A percentile compares a stretch with the other conserved stretches of the same genome.
These are phyloP conservation scores for Pogonognathellus flavescens DNA, from an alignment of 1,140 invertebrate genomes.

Conservation along the genomic window DNA sequence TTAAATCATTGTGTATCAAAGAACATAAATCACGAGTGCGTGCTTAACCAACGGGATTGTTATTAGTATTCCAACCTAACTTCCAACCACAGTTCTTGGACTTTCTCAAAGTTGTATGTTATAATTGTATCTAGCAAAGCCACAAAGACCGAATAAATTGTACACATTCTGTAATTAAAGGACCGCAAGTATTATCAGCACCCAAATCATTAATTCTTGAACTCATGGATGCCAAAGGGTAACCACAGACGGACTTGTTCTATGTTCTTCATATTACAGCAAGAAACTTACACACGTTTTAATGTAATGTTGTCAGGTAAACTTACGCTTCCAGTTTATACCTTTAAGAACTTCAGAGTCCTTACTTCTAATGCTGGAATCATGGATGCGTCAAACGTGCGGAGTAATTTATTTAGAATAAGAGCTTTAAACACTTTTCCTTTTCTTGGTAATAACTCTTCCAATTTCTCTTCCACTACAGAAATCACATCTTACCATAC, in stretches of 20 bases:
- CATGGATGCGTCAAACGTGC: constrained; percentile 31
- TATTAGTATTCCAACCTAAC: background rate
- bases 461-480: background rate
- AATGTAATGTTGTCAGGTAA: no score
- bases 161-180: constrained; percentile 17
- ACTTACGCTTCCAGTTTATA: no score
- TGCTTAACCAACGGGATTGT: background rate
- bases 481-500: constrained; percentile 16
- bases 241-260: no score
- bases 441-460: constrained; percentile 42
- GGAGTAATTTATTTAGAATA: constrained; percentile 41
- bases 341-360: no score
- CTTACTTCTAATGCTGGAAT: background rate
- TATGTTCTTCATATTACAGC: no score
- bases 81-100: no score
- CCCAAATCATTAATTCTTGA: no score
- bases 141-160: background rate
- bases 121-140: background rate
- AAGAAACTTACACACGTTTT: no score
- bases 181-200: background rate
- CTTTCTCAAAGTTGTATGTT: no score
- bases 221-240: no score
- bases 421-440: constrained; percentile 30
- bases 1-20: background rate
- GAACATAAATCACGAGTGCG: background rate